Evolutionary conservation across 2,888 invertebrate species (phyloP), one percentile per base, ranked within the genome.

Genomic region (Saturnia pavonia): DNA sequence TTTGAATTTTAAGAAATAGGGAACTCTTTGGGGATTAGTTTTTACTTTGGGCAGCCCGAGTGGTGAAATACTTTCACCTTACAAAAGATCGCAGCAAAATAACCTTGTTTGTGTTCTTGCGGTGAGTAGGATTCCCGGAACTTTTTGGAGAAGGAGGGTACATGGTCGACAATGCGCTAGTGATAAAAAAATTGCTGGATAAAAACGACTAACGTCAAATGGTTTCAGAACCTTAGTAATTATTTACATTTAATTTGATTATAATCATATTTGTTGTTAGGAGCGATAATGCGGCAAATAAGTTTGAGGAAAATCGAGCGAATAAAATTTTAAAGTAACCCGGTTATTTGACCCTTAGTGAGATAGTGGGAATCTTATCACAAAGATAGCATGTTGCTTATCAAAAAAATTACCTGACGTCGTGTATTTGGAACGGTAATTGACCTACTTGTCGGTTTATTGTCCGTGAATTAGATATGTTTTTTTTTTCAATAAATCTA

Each of bases 311-410:
- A 65, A 65, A 40, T 34, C 40, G 40, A 11, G 12, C 27, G 14
- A 63, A 19, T 63, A 40, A 63, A 68, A 51, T 51, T 60, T 27
- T 43, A 22, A 22, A 67, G 42, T 72, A 72, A 72, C 72, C 57
- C 67, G 72, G 72, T 72, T 63, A 69, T 72, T 68, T 60, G 57
- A 60, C 25, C 57, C 25, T 27, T 60, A 65, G 63, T 69, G 16
- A 14, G 42, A 43, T 25, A 43, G 22, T n/a, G 14, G 9, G n/a
- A 25, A 48, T 16, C 16, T 68, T 71, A 69, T 71, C 71, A 25
- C 42, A 4, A 16, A n/a, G 69, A 69, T 72, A 69, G 42, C 25
- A 48, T 22, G 22, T 11, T 14, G 22, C 57, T 57, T 69, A 72
- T 72, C 72, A 65, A 34, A 34, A 34, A 34, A 3, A 19, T 65